Evolutionary conservation across 2,113 vertebrate species (phyloP).

Genomic region (Trogon surrucura): DNA sequence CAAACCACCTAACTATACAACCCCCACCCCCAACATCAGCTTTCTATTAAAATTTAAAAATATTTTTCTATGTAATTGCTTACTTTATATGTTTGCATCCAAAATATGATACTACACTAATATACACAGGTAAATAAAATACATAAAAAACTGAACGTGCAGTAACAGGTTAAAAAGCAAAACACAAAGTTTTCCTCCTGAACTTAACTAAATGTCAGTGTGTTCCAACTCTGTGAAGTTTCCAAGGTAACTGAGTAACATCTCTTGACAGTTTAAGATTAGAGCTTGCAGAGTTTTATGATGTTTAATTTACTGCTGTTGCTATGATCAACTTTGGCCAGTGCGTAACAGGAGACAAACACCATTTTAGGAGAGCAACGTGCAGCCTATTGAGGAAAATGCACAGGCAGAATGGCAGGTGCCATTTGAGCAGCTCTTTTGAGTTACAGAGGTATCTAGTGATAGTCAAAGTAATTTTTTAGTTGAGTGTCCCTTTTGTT

Average conservation of each 20-base stretch:
- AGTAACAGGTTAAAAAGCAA: background rate
- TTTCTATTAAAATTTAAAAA: background rate
- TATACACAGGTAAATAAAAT: background rate
- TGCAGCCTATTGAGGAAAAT: rapidly evolving
- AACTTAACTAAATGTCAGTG: background rate
- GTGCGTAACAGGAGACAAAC: background rate
- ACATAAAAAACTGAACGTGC: background rate
- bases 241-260: background rate
- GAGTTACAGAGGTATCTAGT: background rate
- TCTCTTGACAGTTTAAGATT: background rate
- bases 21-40: background rate
- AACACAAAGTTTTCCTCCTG: background rate
- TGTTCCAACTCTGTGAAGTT: background rate
- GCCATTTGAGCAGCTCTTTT: background rate
- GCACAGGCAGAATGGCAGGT: background rate
- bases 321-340: background rate
- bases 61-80: background rate
- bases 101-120: background rate
- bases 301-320: background rate
- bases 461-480: background rate
- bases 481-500: background rate
- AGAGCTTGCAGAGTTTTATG: background rate
- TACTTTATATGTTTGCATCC: background rate
- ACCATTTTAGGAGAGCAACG: background rate
- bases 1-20: background rate